Evolutionary conservation across 2,888 invertebrate genomes (phyloP), one percentile per base, ranked within the genome.

Genomic region (Brachyptera risi): DNA sequence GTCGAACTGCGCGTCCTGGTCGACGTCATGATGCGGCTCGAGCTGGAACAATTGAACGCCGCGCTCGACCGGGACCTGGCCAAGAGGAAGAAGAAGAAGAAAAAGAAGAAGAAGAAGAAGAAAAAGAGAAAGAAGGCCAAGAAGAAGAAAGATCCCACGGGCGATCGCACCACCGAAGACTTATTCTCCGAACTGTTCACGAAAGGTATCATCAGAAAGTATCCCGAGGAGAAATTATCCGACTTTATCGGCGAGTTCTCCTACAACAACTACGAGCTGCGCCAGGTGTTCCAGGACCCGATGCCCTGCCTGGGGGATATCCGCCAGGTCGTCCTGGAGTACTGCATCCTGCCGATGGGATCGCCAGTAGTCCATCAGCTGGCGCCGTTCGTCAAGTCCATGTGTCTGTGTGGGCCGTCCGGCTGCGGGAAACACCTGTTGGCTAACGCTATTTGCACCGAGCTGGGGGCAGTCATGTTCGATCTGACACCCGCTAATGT

Each of bases 381-480:
- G 64, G 59, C 51, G 78, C 78, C 37, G 68, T 72, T 26, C 57
- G 74, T 76, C 7, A 78, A 79, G 72, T 83, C 87, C 0, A 82
- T 89, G 21, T 73, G 90, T 57, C 76, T 92, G 21, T 83, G 83
- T 26, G 92, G 92, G 0, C 85, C 89, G 0, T 77, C 81, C 54
- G 80, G 82, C 26, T 78, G 81, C 35, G 92, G 91, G 0, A 91
- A 92, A 73, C 83, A 80, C 69, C 79, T 86, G 63, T 73, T 92
- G 58, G 82, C 84, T 0, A 81, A 90, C 68, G 88, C 88, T 0
- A 78, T 92, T 26, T 90, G 89, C 65, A 83, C 83, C 1, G 89
- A 90, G 75, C 82, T 87, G 0, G 85, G 86, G 56, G 85, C 90
- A 3, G 83, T 88, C 42, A 73, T 92, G 13, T 86, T 92, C 71